Conservation (phyloP, 23 tunicate genomes). For the Halocynthia roretzi region DNA sequence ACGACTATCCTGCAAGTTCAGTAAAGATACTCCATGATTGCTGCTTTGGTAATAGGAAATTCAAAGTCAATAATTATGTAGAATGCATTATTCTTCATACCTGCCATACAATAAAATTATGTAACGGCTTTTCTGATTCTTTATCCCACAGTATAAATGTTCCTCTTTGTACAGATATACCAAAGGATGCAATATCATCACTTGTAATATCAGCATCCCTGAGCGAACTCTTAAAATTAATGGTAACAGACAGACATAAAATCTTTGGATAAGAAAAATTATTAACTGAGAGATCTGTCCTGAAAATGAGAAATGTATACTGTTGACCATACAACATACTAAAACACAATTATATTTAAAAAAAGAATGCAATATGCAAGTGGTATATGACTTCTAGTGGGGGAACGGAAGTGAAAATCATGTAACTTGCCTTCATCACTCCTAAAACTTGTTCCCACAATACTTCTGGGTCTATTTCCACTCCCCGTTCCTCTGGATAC, state of each 20-base stretch:
- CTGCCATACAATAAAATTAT: conserved; percentile 95
- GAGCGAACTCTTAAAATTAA: conserved; percentile 21
- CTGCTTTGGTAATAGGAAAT: not conserved
- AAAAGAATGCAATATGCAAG: too few relatives aligned
- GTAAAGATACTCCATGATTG: not conserved
- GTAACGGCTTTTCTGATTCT: conserved; percentile 66
- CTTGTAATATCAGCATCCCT: conserved; percentile 24
- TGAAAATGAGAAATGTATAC: not conserved
- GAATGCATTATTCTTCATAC: conserved; percentile 20
- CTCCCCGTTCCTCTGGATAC: conserved; percentile 67
- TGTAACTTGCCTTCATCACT: conserved; percentile 40
- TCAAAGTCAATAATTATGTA: not conserved
- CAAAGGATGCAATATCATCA: conserved; percentile 53
- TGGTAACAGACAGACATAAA: too few relatives aligned
- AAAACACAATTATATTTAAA: not conserved
- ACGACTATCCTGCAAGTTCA: conserved; percentile 53
- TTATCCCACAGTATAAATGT: conserved; percentile 91
- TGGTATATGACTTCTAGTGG: too few relatives aligned
- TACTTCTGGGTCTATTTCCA: conserved; percentile 75
- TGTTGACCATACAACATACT: not conserved
- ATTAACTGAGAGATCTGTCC: too few relatives aligned
- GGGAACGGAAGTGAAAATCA: not conserved
- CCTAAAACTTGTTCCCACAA: conserved; percentile 67
- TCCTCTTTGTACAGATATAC: conserved; percentile 85
- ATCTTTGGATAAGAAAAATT: too few relatives aligned